Percentiles rank a stretch among this genome's conserved stretches.
Conservation (phyloP, 2,888 invertebrate genomes). For the Uropetala carovei region DNA sequence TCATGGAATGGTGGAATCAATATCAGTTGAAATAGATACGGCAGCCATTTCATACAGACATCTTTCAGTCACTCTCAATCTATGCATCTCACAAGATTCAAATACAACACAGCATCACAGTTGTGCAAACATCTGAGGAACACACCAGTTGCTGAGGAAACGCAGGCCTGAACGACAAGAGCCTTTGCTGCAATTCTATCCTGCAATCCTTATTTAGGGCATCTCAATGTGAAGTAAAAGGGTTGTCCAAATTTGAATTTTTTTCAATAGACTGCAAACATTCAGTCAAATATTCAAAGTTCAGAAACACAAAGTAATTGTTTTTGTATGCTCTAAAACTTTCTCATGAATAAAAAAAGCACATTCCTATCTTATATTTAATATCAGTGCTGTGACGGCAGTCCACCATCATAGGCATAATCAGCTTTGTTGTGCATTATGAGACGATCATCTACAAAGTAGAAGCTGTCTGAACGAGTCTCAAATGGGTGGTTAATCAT, state of each 20-base stretch:
- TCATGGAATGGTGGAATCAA: neutral
- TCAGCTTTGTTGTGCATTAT: slow-evolving; percentile 99
- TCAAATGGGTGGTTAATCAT: slow-evolving; percentile 98
- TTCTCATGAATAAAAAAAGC: slow-evolving; percentile 26
- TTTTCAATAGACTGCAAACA: slow-evolving; percentile 21
- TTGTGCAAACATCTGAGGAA: slow-evolving; percentile 4
- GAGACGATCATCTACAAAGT: slow-evolving; percentile 97
- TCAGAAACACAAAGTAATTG: slow-evolving; percentile 39
- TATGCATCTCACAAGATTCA: neutral
- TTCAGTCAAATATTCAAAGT: slow-evolving; percentile 28
- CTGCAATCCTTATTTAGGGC: neutral
- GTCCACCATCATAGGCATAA: slow-evolving; percentile 95
- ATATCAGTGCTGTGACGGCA: slow-evolving; percentile 69
- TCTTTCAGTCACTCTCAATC: neutral
- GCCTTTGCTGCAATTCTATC: slow-evolving; percentile 1
- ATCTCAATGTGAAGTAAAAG: neutral
- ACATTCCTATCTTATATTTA: slow-evolving; percentile 29
- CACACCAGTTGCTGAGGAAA: slow-evolving; percentile 33
- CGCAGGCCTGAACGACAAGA: neutral
- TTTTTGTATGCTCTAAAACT: neutral
- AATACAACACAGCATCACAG: slow-evolving; percentile 45
- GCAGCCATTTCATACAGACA: neutral
- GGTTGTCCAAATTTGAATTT: neutral
- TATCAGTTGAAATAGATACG: neutral
- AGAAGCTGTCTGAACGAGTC: slow-evolving; percentile 98